A percentile compares a stretch with the other conserved stretches of the same genome.
Evolutionary conservation across 2,113 vertebrate species (phyloP).

Genomic region (Notechis scutatus): DNA sequence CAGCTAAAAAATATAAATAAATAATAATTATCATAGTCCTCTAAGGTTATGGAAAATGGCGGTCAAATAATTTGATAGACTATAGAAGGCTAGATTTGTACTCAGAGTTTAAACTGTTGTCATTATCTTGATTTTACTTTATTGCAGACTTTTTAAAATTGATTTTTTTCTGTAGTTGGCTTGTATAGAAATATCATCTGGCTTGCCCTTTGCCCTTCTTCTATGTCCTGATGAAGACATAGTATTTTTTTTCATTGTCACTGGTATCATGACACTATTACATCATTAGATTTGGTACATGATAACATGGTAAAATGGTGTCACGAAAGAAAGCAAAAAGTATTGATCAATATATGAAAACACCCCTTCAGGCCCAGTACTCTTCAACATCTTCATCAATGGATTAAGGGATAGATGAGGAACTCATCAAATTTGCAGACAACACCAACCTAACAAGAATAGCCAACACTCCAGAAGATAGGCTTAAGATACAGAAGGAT

Average conservation of each 20-base stretch:
- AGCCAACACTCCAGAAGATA: no score
- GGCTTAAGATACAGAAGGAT: no score
- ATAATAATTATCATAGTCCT: neutral
- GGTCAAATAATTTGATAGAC: neutral
- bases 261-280: neutral
- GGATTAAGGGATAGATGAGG: no score
- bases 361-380: neutral
- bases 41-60: neutral
- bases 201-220: neutral
- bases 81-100: neutral
- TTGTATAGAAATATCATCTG: neutral
- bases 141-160: neutral
- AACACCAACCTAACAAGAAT: no score
- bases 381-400: no score
- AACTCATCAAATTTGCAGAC: no score
- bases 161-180: neutral
- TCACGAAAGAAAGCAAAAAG: neutral
- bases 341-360: neutral
- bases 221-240: neutral
- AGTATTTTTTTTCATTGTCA: neutral
- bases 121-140: neutral
- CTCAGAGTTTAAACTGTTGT: neutral
- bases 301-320: neutral
- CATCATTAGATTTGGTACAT: neutral
- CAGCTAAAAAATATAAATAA: neutral